Evolutionary conservation across 2,888 invertebrate genomes (phyloP), one percentile per base, ranked within the genome.

Genomic region (Heteromyza rotundicornis): DNA sequence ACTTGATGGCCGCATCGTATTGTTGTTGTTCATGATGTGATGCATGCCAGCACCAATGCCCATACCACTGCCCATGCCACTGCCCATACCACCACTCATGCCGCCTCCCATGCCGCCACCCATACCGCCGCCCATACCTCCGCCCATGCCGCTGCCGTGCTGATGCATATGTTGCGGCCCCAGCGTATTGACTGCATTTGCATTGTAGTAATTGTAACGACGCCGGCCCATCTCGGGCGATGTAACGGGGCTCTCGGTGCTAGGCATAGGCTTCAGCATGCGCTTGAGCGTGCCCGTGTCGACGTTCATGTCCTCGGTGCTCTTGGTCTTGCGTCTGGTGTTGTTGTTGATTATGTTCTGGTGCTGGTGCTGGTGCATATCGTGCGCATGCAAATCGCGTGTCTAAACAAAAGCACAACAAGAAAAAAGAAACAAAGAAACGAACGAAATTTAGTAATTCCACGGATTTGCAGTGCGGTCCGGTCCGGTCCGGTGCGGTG

Each of bases 241-340:
- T 54, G 95, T 95, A 57, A 92, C 94, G 1, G 94, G 94, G 78
- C 92, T 93, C 80, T 94, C 94, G 62, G 90, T 89, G 70, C 92
- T 93, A 22, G 95, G 92, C 90, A 97, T 93, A 55, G 96, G 95
- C 79, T 96, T 95, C 72, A 97, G 86, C 94, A 97, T 95, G 68
- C 94, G 89, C 83, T 96, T 96, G 72, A 97, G 86, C 8, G 95
- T 95, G 74, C 80, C 77, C 92, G 91, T 81, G 69, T 81, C 81
- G 71, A 77, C 80, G 82, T 88, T 89, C 91, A 94, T 94, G 79
- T 95, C 94, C 84, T 95, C 95, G 57, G 94, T 94, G 84, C 94
- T 94, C 84, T 95, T 95, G 71, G 94, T 94, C 80, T 93, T 93
- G 65, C 91, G 89, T 65, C 91, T 86, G 60, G 89, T 89, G 77